Conservation (phyloP, 1,140 invertebrate genomes). For the Fopius arisanus region DNA sequence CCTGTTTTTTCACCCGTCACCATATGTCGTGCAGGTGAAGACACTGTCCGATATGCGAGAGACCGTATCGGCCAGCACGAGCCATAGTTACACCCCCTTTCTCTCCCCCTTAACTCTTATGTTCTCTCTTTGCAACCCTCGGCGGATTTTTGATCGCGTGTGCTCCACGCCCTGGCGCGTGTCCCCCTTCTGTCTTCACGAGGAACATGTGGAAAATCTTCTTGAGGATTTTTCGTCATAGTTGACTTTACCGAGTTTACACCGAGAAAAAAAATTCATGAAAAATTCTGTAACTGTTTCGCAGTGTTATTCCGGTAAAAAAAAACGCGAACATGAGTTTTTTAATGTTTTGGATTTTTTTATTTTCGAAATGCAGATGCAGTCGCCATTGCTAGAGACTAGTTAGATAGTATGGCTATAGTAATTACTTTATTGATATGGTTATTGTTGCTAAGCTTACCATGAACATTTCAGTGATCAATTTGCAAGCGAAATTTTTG, state of each 20-base stretch:
- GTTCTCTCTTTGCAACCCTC: background rate
- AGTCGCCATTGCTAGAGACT: too few species aligned
- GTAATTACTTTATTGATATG: too few species aligned
- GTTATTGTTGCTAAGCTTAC: too few species aligned
- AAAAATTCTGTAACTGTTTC: too few species aligned
- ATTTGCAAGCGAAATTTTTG: too few species aligned
- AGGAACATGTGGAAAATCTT: constrained; percentile 1
- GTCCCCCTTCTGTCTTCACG: background rate
- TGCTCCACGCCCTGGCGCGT: background rate
- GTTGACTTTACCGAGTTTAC: background rate
- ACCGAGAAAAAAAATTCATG: too few species aligned
- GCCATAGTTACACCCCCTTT: background rate
- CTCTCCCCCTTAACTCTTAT: background rate
- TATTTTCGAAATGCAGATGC: too few species aligned
- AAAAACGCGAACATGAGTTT: too few species aligned
- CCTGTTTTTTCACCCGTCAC: constrained; percentile 8
- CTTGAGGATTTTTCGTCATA: background rate
- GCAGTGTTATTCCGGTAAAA: too few species aligned
- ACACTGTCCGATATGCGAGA: constrained; percentile 20
- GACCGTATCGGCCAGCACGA: constrained; percentile 25
- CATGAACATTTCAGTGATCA: too few species aligned
- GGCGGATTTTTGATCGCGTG: constrained; percentile 14
- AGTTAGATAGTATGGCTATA: too few species aligned
- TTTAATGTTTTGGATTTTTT: too few species aligned
- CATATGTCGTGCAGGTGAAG: constrained; percentile 29